A percentile compares a stretch with the other conserved stretches of the same genome.
These are phyloP conservation scores for Margarornis squamiger DNA, from an alignment of 2,797 vertebrate species.

Conservation along the genomic window DNA sequence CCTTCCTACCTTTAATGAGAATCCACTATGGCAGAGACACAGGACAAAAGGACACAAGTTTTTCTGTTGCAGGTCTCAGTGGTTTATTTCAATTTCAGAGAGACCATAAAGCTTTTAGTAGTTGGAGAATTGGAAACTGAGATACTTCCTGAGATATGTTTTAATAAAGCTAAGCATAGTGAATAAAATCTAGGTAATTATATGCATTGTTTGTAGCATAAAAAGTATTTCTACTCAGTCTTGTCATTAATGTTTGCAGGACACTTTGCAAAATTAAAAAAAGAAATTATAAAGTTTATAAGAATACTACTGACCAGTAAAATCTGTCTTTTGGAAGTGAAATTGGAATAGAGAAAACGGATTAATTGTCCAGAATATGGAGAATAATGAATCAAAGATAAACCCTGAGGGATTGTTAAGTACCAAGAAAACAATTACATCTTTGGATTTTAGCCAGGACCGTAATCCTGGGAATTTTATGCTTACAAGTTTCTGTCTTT, in stretches of 20 bases:
- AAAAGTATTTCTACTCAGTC: background rate
- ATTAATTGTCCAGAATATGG: background rate
- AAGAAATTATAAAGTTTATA: background rate
- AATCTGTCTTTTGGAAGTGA: background rate
- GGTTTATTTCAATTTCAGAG: background rate
- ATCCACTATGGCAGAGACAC: background rate
- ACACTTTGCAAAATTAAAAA: background rate
- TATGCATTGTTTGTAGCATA: background rate
- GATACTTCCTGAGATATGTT: fast-evolving
- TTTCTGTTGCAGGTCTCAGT: background rate
- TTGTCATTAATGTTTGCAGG: background rate
- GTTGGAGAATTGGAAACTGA: background rate
- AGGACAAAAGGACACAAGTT: background rate
- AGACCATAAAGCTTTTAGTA: background rate
- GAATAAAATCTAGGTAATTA: background rate
- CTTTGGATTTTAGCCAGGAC: background rate
- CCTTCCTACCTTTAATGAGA: background rate
- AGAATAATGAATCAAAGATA: background rate
- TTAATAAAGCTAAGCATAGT: background rate
- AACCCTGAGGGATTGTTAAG: background rate
- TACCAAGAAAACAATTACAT: background rate
- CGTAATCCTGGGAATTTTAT: background rate
- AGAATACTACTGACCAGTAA: background rate
- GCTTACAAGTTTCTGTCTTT: background rate
- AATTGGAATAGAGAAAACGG: background rate